phyloP scores from a whole-genome alignment of 2,888 invertebrate genomes.

The Palloptera scutellata region DNA sequence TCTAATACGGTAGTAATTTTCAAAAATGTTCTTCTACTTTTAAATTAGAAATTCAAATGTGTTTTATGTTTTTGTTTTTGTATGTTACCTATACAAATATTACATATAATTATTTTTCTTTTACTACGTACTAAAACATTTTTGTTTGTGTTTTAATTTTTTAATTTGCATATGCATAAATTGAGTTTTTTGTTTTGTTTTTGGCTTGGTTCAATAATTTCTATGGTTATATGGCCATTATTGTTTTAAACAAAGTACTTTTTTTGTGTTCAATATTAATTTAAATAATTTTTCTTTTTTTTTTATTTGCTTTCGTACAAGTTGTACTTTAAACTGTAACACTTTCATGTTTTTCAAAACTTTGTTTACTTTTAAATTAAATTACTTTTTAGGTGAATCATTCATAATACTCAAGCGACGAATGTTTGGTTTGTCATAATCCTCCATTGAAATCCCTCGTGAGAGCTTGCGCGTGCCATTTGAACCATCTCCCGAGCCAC shows the following conservation, averaged over 20 bases:
- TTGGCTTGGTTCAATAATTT: too few relatives aligned
- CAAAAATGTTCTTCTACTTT: too few relatives aligned
- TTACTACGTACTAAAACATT: background rate
- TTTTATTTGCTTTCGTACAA: too few relatives aligned
- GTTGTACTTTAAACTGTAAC: conserved; percentile 7
- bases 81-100: background rate
- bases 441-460: conserved; percentile 80
- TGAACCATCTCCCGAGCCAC: conserved; percentile 65
- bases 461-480: conserved; percentile 65
- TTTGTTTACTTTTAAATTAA: background rate
- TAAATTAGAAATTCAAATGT: background rate
- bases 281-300: background rate
- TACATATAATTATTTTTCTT: background rate
- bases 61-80: conserved; percentile 6
- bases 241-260: too few relatives aligned
- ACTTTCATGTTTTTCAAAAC: background rate
- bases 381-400: conserved; percentile 37
- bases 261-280: too few relatives aligned
- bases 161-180: background rate
- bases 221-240: too few relatives aligned
- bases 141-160: too few relatives aligned
- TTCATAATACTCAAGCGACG: conserved; percentile 74
- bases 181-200: too few relatives aligned
- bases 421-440: conserved; percentile 82
- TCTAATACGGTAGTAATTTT: too few relatives aligned